A percentile compares a stretch with the other conserved stretches of the same genome.
These are phyloP conservation scores for Venturia canescens DNA, from an alignment of 1,140 invertebrate species.

Conservation along the genomic window DNA sequence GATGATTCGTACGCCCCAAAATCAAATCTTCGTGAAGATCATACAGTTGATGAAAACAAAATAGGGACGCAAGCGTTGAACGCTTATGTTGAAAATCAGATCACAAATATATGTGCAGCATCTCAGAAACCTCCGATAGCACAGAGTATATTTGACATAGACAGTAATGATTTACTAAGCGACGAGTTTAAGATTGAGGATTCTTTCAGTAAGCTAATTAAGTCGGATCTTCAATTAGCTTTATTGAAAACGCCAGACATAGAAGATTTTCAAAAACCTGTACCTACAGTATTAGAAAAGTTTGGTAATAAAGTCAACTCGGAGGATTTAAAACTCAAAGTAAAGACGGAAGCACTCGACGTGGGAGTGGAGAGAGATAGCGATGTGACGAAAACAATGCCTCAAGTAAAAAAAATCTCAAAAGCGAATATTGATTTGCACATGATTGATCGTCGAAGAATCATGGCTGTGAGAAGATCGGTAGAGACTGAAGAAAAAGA, in stretches of 20 bases:
- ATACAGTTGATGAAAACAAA: background rate
- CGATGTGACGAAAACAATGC: background rate
- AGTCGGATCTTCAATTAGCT: background rate
- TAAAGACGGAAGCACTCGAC: background rate
- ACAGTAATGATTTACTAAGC: slow-evolving; percentile 14
- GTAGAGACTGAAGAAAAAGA: background rate
- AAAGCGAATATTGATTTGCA: slow-evolving; percentile 18
- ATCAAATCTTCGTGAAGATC: background rate
- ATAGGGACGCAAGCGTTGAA: background rate
- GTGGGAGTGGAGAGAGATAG: background rate
- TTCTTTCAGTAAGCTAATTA: background rate
- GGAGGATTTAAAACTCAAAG: background rate
- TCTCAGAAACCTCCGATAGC: background rate
- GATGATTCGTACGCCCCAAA: slow-evolving; percentile 28
- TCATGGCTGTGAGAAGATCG: too few species aligned
- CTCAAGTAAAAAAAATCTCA: background rate
- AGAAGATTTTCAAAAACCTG: background rate
- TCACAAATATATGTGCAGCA: background rate
- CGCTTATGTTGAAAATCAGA: background rate
- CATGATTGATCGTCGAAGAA: background rate
- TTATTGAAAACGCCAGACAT: background rate
- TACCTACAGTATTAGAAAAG: slow-evolving; percentile 9
- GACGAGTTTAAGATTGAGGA: slow-evolving; percentile 17
- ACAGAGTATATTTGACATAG: slow-evolving; percentile 50
- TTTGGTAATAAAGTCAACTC: background rate